Base-by-base conservation (phyloP, 2,113 vertebrate species). In the Psittacara wagleri region DNA sequence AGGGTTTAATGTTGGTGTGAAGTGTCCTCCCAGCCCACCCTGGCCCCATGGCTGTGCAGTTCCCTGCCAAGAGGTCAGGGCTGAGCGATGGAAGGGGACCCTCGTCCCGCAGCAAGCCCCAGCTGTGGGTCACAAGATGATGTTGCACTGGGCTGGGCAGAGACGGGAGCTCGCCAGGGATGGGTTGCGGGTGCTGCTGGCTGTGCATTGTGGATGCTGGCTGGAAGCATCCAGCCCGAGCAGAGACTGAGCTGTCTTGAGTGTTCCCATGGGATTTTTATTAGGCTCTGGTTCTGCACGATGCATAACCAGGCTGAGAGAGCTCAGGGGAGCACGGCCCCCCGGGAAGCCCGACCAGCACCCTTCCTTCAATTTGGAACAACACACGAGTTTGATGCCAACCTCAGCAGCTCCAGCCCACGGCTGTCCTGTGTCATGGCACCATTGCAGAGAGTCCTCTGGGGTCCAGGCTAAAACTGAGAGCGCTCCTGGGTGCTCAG, bases 31-130 rank as follows among this genome's bases (percentile, higher is more conserved):
- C 52, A 8, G 9, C 43, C 52, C 13, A 3, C 18, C 2, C 1
- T 22, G 52, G 22, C 62, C 23, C 43, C 0, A 0, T 20, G 37
- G 18, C 68, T 24, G 22, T 13, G 37, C 1, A 0, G 6, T 11
- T n/a, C 3, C 0, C 23, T 13, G 22, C 51, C 77, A 49, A 62
- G 9, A 19, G 10, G 8, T 27, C 2, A 0, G 49, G 23, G 35
- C 43, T 63, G 31, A 22, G 73, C 1, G 0, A 10, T 9, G 16
- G 1, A 49, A 62, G 55, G 20, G 43, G 35, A 67, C 39, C 28
- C 15, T 41, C 13, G 23, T 55, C 7, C 41, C 33, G 19, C 69
- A 87, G 0, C 11, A 23, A 33, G 33, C 10, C 37, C 57, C 69
- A 43, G 6, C 66, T 67, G 25, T 74, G 52, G 13, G 4, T 82